Evolutionary conservation across 2,797 vertebrate genomes (phyloP).

Genomic region (Sebastes cheni): DNA sequence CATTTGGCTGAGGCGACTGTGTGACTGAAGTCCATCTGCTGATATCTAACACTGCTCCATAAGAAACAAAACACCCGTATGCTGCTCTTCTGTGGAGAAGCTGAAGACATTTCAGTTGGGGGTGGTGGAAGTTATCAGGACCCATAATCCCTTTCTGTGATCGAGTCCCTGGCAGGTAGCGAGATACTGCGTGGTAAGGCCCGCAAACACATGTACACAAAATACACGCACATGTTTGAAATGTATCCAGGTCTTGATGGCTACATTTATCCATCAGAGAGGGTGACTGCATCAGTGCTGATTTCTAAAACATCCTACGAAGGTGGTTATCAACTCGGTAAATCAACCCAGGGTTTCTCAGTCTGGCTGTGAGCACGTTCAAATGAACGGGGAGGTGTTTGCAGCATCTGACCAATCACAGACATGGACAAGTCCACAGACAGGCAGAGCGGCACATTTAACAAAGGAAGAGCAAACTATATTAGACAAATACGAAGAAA

Average conservation of each 20-base stretch:
- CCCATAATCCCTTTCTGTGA: background rate
- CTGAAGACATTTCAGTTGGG: background rate
- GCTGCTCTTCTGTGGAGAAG: background rate
- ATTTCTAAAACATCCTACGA: background rate
- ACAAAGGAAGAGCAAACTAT: no score
- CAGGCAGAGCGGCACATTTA: no score
- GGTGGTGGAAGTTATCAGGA: background rate
- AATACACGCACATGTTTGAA: no score
- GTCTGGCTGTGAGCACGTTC: no score
- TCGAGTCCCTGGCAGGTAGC: background rate
- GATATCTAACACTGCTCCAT: background rate
- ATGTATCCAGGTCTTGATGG: background rate
- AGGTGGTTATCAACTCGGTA: no score
- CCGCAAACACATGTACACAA: background rate
- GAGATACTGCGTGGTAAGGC: background rate
- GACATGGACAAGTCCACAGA: no score
- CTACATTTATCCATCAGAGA: background rate
- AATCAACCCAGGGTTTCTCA: no score
- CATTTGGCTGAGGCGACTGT: background rate
- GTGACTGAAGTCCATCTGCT: constrained; percentile 1
- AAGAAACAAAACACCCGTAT: background rate
- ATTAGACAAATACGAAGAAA: no score
- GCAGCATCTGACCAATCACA: no score
- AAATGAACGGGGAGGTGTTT: no score
- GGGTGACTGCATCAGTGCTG: background rate